Evolutionary conservation across 1,140 invertebrate species (phyloP), one percentile per base, ranked within the genome.

Genomic region (Zaprionus davidi): DNA sequence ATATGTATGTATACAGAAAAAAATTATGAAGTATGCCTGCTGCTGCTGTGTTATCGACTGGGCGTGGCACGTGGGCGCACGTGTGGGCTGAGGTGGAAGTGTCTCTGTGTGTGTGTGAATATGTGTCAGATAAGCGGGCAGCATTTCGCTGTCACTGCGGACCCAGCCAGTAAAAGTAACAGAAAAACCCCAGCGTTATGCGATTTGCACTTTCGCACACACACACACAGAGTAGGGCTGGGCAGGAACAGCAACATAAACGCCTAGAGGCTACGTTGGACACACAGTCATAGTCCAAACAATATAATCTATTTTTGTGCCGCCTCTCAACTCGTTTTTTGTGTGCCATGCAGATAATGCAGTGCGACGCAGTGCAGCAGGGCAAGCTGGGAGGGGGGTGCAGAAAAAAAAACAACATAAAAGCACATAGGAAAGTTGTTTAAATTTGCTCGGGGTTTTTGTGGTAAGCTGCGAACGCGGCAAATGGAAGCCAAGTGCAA

Each of bases 271-370:
- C 71, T 71, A 60, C 51, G 38, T 17, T 49, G 17, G 6, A 17
- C 41, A 17, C 59, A 60, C 73, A 72, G 71, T 76, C 81, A 87
- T 83, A 82, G 78, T 85, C 68, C 85, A 84, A 85, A 88, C 86
- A 88, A 81, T 78, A 87, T 87, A 87, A 87, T 87, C 84, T 88
- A 84, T 84, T 87, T 87, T 87, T 74, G 67, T 80, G 72, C 38
- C 76, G 51, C 56, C 69, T 64, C 79, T 77, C 44, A 49, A 76
- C 41, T 46, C 70, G 66, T 55, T 76, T 73, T 78, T 71, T 81
- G 44, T 70, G 59, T 59, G 62, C 49, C 70, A 74, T 67, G 66
- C 62, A 78, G 78, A 78, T 78, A 81, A 81, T 82, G 66, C 75
- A 67, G 24, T 51, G 74, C 77, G 56, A 56, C 41, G 70, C 83